Percentiles rank a stretch among this genome's conserved stretches.
Conservation (phyloP, 2,113 vertebrate species). For the Corapipo altera region DNA sequence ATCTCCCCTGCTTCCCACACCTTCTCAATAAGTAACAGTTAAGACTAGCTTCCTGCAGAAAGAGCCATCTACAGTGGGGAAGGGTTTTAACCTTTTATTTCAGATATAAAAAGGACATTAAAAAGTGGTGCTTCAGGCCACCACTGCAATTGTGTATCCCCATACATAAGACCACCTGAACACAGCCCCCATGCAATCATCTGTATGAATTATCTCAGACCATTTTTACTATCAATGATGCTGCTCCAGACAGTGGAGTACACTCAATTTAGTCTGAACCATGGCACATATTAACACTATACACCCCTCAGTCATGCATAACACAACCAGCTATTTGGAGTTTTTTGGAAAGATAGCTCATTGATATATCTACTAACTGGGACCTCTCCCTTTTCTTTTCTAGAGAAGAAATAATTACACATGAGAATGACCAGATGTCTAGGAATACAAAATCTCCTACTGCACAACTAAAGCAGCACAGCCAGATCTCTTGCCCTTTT, state of each 20-base stretch:
- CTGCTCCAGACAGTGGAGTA: not conserved
- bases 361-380: not conserved
- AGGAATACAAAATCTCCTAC: not conserved
- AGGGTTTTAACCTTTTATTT: not conserved
- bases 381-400: not conserved
- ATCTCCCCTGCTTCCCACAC: not conserved
- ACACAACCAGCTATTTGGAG: not conserved
- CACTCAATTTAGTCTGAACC: not conserved
- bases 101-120: not conserved
- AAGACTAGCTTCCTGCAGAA: not conserved
- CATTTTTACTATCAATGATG: not conserved
- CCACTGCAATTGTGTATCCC: not conserved
- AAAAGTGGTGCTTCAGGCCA: not conserved
- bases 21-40: not conserved
- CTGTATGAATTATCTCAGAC: not conserved
- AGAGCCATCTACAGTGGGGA: not conserved
- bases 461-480: not conserved
- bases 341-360: not conserved
- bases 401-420: not conserved
- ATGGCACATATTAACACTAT: not conserved
- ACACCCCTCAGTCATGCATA: not conserved
- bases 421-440: not conserved
- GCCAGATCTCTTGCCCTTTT: not conserved
- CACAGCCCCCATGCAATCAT: rapidly evolving
- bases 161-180: not conserved